Evolutionary conservation across 2,888 invertebrate genomes (phyloP).

Genomic region (Lepidochitona cinerea): DNA sequence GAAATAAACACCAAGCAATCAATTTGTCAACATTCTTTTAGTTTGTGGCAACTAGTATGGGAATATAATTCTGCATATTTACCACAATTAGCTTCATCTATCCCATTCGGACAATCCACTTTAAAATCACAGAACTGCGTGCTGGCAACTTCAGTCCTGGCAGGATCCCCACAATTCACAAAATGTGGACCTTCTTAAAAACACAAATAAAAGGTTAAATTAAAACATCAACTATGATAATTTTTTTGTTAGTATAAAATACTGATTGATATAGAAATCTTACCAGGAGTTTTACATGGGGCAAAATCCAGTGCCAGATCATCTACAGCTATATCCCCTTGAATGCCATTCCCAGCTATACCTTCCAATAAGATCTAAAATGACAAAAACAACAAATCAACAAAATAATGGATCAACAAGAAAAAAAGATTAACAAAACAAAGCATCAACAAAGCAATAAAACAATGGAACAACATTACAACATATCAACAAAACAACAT

Average conservation of each 20-base stretch:
- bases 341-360: slow-evolving; percentile 42
- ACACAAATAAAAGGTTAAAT: too few relatives aligned
- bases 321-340: slow-evolving; percentile 63
- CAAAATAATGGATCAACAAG: neutral
- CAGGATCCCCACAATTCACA: neutral
- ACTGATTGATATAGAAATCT: neutral
- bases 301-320: slow-evolving; percentile 40
- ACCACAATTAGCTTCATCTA: slow-evolving; percentile 60
- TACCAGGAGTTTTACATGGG: neutral
- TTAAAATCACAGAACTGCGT: slow-evolving; percentile 52
- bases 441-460: neutral
- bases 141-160: neutral
- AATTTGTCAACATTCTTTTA: too few relatives aligned
- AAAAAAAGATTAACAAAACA: neutral
- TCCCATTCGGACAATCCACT: slow-evolving; percentile 49
- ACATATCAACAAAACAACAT: too few relatives aligned
- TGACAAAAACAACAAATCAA: neutral
- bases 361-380: slow-evolving; percentile 60
- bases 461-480: too few relatives aligned
- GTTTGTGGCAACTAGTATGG: too few relatives aligned
- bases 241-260: neutral
- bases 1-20: too few relatives aligned
- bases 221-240: too few relatives aligned
- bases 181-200: neutral
- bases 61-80: too few relatives aligned